Base-by-base conservation (phyloP, 2,797 vertebrate genomes). In the Rhodeus uyekii region DNA sequence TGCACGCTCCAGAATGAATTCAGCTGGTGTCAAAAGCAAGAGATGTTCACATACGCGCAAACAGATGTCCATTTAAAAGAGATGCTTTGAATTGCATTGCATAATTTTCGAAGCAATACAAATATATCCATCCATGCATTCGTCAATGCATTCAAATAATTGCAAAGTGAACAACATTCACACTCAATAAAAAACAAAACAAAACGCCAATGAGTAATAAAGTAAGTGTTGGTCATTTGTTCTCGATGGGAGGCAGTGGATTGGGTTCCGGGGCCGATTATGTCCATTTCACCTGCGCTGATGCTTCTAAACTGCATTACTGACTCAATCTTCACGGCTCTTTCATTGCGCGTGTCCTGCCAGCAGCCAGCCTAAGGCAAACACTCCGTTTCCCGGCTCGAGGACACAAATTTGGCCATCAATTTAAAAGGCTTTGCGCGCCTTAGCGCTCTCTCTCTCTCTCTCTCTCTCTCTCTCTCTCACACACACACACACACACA, bases 311-410 rank as follows among this genome's bases (percentile, higher is more conserved):
- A 94, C 92, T 84, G 81, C 90, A 94, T 93, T 93, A 94, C 85
- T 87, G 29, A 92, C 87, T 93, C 90, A 93, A 91, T 94, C 93
- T 93, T 90, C 90, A 90, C 88, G 88, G 87, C 87, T 87, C 88
- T 87, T 91, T 87, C 92, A 93, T 90, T 91, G 91, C 89, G 91
- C 91, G 87, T 90, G 88, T 91, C 91, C 86, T 90, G 87, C 89
- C 83, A 88, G 89, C 88, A 89, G 91, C 87, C 91, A 91, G 89
- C 87, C 90, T 75, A 90, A 88, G 80, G 86, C 89, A 87, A 90
- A 90, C 91, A 91, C 92, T 93, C 92, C 89, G 92, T 93, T 92
- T 93, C 89, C 60, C 16, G 67, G 39, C 83, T 80, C 88, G 88
- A 89, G 91, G 92, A 92, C 89, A 87, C 91, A 91, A 91, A 92